Evolutionary conservation across 2,888 invertebrate genomes (phyloP).

Genomic region (Myopa testacea): DNA sequence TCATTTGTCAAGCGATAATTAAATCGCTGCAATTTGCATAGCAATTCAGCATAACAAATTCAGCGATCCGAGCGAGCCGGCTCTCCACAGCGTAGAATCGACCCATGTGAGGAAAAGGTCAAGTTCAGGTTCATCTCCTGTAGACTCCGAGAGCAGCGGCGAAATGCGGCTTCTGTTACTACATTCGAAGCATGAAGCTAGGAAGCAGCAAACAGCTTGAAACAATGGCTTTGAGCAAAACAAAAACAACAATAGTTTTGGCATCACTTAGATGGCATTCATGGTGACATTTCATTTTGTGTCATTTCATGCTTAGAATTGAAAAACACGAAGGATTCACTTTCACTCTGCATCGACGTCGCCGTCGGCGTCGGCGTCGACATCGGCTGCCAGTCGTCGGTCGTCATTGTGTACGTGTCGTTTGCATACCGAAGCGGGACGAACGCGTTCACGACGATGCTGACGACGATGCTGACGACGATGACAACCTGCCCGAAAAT

Average conservation of each 20-base stretch:
- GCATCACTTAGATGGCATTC: constrained; percentile 1
- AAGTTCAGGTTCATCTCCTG: not conserved
- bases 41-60: constrained; percentile 50
- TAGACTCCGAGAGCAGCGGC: not conserved
- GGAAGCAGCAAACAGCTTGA: too few relatives aligned
- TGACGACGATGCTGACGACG: constrained; percentile 29
- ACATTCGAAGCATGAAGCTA: not conserved
- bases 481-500: constrained; percentile 49
- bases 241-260: constrained; percentile 2
- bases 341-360: constrained; percentile 55
- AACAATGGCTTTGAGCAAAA: not conserved
- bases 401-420: constrained; percentile 53
- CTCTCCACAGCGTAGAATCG: not conserved
- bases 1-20: constrained; percentile 64
- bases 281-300: not conserved
- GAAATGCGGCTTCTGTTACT: not conserved
- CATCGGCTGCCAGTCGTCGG: not conserved
- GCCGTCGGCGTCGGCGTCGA: constrained; percentile 4
- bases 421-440: constrained; percentile 64
- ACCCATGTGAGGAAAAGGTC: not conserved
- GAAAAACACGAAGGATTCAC: constrained; percentile 53
- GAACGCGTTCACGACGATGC: constrained; percentile 34
- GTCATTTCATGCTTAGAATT: not conserved
- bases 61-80: constrained; percentile 5
- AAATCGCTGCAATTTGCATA: constrained; percentile 63